Percentiles rank a stretch among this genome's conserved stretches.
phyloP scores from a whole-genome alignment of 2,888 invertebrate genomes.

The Clanis bilineata region DNA sequence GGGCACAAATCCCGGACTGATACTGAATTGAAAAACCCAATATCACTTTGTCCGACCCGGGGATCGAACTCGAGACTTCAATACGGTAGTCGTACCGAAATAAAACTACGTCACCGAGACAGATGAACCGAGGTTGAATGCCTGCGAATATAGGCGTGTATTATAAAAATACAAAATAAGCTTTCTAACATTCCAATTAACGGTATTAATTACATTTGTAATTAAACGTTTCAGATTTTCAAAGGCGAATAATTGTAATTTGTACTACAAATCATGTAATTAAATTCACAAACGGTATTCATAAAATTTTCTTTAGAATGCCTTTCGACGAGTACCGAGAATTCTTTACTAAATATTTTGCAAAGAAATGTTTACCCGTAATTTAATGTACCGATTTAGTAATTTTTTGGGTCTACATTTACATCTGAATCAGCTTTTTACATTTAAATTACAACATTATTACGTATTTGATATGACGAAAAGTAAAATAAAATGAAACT shows the following conservation, averaged over 20 bases:
- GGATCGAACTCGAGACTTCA: no score
- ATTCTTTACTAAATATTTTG: background rate
- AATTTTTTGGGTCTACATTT: no score
- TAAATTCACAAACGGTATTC: background rate
- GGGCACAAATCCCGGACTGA: no score
- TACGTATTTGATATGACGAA: no score
- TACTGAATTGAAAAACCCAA: no score
- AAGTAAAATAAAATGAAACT: no score
- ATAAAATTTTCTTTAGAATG: background rate
- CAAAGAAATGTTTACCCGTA: background rate
- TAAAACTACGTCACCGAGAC: background rate
- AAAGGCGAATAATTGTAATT: conserved; percentile 2
- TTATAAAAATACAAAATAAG: background rate
- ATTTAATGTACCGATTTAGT: background rate
- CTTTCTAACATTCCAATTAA: conserved; percentile 1
- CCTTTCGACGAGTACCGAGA: background rate
- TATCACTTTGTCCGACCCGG: no score
- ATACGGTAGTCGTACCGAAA: no score
- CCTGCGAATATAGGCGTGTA: no score
- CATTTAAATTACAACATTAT: no score
- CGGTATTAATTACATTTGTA: conserved; percentile 1
- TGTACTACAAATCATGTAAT: conserved; percentile 7
- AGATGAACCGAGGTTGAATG: no score
- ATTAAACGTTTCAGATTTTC: background rate
- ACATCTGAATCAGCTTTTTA: no score